A percentile compares a stretch with the other conserved stretches of the same genome.
phyloP scores from a whole-genome alignment of 2,113 vertebrate genomes.

The Tenrec ecaudatus region DNA sequence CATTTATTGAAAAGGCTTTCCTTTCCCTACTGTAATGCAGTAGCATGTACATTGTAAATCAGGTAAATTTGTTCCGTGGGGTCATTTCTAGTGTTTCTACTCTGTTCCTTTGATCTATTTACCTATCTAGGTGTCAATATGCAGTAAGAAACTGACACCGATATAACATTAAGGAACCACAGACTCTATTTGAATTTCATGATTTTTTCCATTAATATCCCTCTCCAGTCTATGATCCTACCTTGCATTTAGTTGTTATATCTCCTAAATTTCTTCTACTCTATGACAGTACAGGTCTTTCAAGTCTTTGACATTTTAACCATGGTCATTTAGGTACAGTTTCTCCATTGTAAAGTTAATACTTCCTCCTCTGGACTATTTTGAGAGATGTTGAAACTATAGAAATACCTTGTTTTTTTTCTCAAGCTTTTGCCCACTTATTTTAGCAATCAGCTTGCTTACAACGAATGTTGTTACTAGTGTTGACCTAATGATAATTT shows the following conservation, averaged over 20 bases:
- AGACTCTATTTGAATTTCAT: not conserved
- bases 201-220: not conserved
- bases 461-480: not conserved
- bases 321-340: not conserved
- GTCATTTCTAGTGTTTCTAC: conserved; percentile 8
- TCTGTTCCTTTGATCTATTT: conserved; percentile 18
- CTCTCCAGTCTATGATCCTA: not conserved
- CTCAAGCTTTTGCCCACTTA: conserved; percentile 29
- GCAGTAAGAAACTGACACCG: not conserved
- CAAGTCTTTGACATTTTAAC: conserved; percentile 12
- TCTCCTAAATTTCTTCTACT: not conserved
- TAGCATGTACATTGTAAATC: not conserved
- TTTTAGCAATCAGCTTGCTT: conserved; percentile 4
- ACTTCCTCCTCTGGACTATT: not conserved
- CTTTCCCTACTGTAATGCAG: not conserved
- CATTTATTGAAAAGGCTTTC: conserved; percentile 42
- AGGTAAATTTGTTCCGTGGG: not conserved
- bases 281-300: not conserved
- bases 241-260: not conserved
- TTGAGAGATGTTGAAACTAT: conserved; percentile 33
- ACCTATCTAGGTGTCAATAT: not conserved
- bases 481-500: not conserved
- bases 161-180: not conserved
- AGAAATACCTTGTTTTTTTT: not conserved
- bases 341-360: not conserved